Evolutionary conservation across 2,113 vertebrate genomes (phyloP).

Genomic region (Nycticebus coucang): DNA sequence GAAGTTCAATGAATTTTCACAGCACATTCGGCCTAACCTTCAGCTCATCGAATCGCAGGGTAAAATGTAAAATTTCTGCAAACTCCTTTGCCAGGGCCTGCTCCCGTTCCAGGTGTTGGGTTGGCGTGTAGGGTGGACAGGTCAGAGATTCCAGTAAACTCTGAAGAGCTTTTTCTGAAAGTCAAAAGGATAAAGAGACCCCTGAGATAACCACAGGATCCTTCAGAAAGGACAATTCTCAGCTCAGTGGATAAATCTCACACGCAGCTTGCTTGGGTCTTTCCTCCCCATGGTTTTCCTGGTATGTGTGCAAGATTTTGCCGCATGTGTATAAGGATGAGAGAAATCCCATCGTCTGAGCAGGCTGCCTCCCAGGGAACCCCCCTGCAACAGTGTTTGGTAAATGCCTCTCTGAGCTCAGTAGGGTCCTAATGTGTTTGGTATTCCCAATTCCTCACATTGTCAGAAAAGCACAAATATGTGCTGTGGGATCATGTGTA

Average conservation of each 20-base stretch:
- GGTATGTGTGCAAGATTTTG: rapidly evolving
- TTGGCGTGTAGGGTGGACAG: slow-evolving; percentile 94
- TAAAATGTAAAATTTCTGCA: slow-evolving; percentile 98
- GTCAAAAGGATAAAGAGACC: slow-evolving; percentile 32
- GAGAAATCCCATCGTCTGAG: rapidly evolving
- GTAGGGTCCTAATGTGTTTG: neutral
- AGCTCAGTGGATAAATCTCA: neutral
- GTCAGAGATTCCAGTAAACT: slow-evolving; percentile 95
- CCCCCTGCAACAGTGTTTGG: rapidly evolving
- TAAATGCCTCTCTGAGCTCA: neutral
- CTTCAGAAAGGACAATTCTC: neutral
- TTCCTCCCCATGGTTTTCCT: rapidly evolving
- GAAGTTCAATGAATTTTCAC: neutral
- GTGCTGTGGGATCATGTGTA: no score
- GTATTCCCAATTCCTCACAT: neutral
- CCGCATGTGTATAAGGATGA: neutral
- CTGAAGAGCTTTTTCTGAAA: slow-evolving; percentile 94
- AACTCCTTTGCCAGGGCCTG: slow-evolving; percentile 99
- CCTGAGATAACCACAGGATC: neutral
- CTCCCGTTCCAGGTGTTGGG: slow-evolving; percentile 97
- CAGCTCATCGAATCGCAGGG: slow-evolving; percentile 97
- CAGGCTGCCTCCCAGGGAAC: neutral
- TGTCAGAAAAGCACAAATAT: neutral
- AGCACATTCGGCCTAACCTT: slow-evolving; percentile 87
- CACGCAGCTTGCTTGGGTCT: neutral